Evolutionary conservation across 2,888 invertebrate genomes (phyloP), one percentile per base, ranked within the genome.

Genomic region (Athrips mouffetella): DNA sequence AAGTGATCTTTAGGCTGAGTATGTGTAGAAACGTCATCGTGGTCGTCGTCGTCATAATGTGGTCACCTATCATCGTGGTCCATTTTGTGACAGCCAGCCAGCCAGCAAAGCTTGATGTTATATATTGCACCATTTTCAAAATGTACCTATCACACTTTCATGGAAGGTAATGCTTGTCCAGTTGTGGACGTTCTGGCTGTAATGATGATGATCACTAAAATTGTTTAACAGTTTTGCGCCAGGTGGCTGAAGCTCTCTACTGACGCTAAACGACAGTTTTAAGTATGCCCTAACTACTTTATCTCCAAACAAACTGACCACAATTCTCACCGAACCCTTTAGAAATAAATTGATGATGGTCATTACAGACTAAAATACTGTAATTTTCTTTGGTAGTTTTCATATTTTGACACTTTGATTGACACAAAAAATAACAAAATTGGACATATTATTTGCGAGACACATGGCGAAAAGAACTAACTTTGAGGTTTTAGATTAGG

Each of bases 251-350:
- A 18, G 37, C 20, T 37, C n/a, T 3, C 8, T 15, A 18, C 35
- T 18, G 2, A 8, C 10, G 1, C 20, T 31, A 13, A 20, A 37
- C 1, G 20, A 11, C 21, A n/a, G n/a, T n/a, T n/a, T n/a, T 37
- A 37, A 37, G 20, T 37, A 20, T 37, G 10, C 37, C 21, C 21
- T 37, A 37, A 37, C 37, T 18, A 37, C 37, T 37, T 18, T 20
- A 37, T 37, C 18, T 37, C 11, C 37, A n/a, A 11, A 5, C 7
- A 35, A 2, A 1, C 18, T 10, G 20, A 37, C 37, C 37, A 20
- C 37, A 37, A 35, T 8, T 4, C 37, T 20, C n/a, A 13, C 37
- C 20, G 20, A 18, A n/a, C 20, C 8, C 37, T 2, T 18, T 37
- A 8, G 10, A 20, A 20, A 37, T 10, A 20, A 11, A 2, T n/a